A percentile compares a stretch with the other conserved stretches of the same genome.
phyloP scores from a whole-genome alignment of 2,113 vertebrate species.

The Thinocorus orbignyianus region DNA sequence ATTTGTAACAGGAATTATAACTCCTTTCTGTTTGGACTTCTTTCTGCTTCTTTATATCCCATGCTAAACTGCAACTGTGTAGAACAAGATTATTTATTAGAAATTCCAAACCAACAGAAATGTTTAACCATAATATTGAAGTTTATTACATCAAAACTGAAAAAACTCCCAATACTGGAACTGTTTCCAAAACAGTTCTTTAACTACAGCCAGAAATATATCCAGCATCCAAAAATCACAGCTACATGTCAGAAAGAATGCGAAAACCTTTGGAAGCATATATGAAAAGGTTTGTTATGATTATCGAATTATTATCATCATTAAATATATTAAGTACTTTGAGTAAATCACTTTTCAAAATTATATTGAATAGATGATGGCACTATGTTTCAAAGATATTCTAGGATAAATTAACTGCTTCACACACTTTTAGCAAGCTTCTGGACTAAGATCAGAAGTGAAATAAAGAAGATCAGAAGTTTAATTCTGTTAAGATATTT shows the following conservation, averaged over 20 bases:
- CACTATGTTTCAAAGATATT: conserved; percentile 1
- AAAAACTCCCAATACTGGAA: neutral
- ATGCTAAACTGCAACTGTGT: neutral
- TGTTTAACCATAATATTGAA: neutral
- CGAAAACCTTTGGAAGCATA: conserved; percentile 4
- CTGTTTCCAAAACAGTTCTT: neutral
- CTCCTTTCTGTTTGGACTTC: neutral
- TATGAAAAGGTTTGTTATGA: neutral
- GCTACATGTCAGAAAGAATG: neutral
- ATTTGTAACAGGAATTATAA: neutral
- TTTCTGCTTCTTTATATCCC: neutral
- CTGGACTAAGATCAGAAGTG: conserved; percentile 22
- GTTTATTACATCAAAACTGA: neutral
- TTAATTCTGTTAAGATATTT: conserved; percentile 9
- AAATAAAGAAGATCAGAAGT: conserved; percentile 21
- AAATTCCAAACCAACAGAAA: neutral
- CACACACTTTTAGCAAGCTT: neutral
- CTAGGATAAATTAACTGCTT: neutral
- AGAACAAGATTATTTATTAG: neutral
- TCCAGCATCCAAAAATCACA: neutral
- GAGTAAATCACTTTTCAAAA: neutral
- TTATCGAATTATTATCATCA: neutral
- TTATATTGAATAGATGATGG: neutral
- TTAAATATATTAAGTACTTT: conserved; percentile 13
- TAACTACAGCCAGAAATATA: neutral